Conservation (phyloP, 2,113 vertebrate genomes). For the Maccullochella peelii region DNA sequence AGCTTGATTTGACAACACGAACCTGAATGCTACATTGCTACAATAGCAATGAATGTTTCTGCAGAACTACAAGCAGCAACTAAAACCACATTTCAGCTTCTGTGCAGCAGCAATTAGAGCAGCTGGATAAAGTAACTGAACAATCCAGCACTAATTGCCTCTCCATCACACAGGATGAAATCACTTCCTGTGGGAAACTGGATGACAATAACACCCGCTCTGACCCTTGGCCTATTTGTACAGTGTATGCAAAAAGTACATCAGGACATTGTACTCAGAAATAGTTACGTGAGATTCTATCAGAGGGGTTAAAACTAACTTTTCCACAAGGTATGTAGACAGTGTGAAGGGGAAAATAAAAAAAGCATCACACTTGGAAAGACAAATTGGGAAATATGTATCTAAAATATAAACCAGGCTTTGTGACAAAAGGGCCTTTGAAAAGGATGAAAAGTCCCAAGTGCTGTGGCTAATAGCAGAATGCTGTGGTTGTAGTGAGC, state of each 20-base stretch:
- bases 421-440: neutral
- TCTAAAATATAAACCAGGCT: neutral
- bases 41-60: neutral
- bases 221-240: conserved; percentile 15
- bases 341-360: neutral
- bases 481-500: neutral
- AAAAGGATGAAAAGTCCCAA: neutral
- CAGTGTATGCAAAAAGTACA: neutral
- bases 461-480: neutral
- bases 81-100: conserved; percentile 14
- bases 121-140: conserved; percentile 18
- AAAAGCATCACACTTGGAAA: neutral
- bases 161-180: conserved; percentile 24
- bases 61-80: neutral
- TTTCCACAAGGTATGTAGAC: neutral
- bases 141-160: conserved; percentile 13
- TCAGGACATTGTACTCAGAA: neutral
- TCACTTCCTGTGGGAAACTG: conserved; percentile 32
- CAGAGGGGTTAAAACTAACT: neutral
- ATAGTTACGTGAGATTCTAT: neutral
- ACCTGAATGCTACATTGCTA: neutral
- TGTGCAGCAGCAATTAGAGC: neutral
- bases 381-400: neutral
- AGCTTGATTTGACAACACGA: neutral
- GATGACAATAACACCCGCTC: neutral